Conservation (phyloP, 1,140 invertebrate species). For the Atopsyche davidsoni region DNA sequence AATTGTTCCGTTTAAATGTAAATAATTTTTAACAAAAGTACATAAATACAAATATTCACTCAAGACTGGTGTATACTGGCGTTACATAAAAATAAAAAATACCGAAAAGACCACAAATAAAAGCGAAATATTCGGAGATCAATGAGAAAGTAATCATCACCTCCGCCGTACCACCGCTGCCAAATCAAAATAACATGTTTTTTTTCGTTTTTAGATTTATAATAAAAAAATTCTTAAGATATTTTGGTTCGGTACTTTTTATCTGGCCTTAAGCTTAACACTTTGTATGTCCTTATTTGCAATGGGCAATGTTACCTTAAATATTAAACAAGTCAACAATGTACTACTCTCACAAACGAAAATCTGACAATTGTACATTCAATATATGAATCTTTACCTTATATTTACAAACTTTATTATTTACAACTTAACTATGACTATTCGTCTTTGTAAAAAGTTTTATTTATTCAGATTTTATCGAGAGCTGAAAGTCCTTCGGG, state of each 20-base stretch:
- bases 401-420: constrained; percentile 27
- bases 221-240: constrained; percentile 24
- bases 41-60: no score
- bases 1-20: no score
- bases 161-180: no score
- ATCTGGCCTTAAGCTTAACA: constrained; percentile 28
- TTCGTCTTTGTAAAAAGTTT: constrained; percentile 29
- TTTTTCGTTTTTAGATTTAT: neutral
- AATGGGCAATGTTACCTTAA: constrained; percentile 22
- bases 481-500: constrained; percentile 9
- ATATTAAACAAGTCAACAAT: constrained; percentile 29
- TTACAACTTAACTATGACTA: constrained; percentile 30
- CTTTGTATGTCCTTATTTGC: constrained; percentile 17
- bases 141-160: no score
- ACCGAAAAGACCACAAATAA: no score
- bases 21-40: no score
- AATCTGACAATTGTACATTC: constrained; percentile 31
- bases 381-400: constrained; percentile 21
- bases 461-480: constrained; percentile 15
- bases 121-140: no score
- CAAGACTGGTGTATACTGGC: no score
- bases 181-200: no score
- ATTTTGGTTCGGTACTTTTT: constrained; percentile 30
- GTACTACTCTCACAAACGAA: constrained; percentile 28
- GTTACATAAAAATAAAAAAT: no score